A percentile compares a stretch with the other conserved stretches of the same genome.
Conservation (phyloP, 1,140 invertebrate genomes). For the Musca vetustissima region DNA sequence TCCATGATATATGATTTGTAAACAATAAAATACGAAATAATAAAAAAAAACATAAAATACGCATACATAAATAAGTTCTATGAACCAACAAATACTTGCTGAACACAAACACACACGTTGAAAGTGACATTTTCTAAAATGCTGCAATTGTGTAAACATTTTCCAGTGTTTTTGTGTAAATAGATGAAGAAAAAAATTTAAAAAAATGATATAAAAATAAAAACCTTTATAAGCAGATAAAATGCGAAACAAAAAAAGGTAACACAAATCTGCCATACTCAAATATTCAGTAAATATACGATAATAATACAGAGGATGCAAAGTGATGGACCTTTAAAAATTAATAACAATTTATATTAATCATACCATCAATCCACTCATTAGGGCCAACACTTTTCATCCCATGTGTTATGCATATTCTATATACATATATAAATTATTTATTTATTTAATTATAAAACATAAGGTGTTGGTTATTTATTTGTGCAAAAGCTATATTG, state of each 20-base stretch:
- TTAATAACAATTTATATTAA: too few species aligned
- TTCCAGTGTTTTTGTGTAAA: not conserved
- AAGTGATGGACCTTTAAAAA: too few species aligned
- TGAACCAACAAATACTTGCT: slow-evolving; percentile 12
- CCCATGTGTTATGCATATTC: not conserved
- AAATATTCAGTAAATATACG: not conserved
- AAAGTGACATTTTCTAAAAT: not conserved
- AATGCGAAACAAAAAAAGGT: not conserved
- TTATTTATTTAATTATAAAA: slow-evolving; percentile 19
- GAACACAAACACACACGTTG: not conserved
- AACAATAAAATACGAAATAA: not conserved
- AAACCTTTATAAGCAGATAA: not conserved
- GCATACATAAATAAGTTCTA: slow-evolving; percentile 5
- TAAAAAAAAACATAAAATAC: not conserved
- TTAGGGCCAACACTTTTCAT: too few species aligned
- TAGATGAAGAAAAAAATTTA: not conserved
- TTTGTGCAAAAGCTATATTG: not conserved
- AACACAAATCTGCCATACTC: slow-evolving; percentile 11
- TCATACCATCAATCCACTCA: too few species aligned
- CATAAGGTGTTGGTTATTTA: slow-evolving; percentile 1
- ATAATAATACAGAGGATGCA: not conserved
- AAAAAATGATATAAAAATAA: not conserved
- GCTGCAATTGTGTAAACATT: too few species aligned
- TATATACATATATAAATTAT: not conserved
- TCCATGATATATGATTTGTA: slow-evolving; percentile 12